These are phyloP conservation scores for Acrobasis consociella DNA, from an alignment of 2,888 invertebrate species.

Conservation along the genomic window DNA sequence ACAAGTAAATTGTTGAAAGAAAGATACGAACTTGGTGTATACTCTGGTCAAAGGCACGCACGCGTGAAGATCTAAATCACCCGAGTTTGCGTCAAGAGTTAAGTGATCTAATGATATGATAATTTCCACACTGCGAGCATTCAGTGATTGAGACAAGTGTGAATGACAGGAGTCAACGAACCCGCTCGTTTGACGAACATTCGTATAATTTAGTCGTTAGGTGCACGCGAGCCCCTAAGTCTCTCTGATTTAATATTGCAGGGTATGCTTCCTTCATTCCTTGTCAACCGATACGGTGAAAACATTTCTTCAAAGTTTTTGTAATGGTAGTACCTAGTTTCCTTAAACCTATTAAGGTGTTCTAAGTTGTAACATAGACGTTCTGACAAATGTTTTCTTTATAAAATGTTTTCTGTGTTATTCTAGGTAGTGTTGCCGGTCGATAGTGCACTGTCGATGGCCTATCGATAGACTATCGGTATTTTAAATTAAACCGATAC, in stretches of 20 bases:
- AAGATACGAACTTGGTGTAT: neutral
- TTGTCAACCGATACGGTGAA: constrained; percentile 1
- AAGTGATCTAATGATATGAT: constrained; percentile 16
- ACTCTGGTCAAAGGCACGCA: neutral
- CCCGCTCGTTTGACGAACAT: constrained; percentile 7
- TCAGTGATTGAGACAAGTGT: constrained; percentile 16
- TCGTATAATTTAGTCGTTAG: constrained; percentile 17
- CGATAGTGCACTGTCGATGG: no score
- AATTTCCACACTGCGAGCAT: constrained; percentile 11
- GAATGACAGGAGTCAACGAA: constrained; percentile 17
- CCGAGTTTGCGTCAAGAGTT: neutral
- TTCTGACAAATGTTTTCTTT: neutral
- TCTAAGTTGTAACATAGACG: neutral
- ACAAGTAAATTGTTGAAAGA: no score
- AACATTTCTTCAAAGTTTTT: neutral
- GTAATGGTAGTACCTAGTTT: neutral
- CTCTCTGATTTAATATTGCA: constrained; percentile 15
- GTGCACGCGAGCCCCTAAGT: constrained; percentile 2
- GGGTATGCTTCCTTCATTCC: constrained; percentile 12
- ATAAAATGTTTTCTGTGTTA: no score
- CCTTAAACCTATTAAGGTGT: neutral
- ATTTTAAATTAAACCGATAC: no score
- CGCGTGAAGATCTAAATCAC: constrained; percentile 8
- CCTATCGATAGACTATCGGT: no score
- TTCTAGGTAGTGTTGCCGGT: no score